phyloP scores from a whole-genome alignment of 2,797 vertebrate genomes.

The Philypnodon macrostomus region DNA sequence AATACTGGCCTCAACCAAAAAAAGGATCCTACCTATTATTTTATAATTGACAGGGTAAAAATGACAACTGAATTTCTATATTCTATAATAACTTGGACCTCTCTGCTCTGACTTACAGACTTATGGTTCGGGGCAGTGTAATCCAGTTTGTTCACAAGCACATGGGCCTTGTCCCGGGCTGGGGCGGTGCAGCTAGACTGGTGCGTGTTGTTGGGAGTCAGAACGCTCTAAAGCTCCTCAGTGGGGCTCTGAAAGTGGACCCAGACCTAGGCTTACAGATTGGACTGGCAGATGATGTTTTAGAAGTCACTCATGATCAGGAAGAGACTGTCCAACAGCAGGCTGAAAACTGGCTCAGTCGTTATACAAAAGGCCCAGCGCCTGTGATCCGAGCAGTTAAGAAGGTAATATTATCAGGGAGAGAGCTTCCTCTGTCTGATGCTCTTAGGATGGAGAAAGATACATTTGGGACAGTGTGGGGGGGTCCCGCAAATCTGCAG shows the following conservation, averaged over 20 bases:
- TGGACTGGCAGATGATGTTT: conserved; percentile 78
- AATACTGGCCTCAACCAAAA: too few species aligned
- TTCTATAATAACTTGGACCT: too few species aligned
- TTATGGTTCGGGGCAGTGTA: conserved; percentile 86
- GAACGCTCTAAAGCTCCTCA: conserved; percentile 84
- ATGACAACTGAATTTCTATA: too few species aligned
- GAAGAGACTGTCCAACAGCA: conserved; percentile 51
- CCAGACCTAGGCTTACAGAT: conserved; percentile 73
- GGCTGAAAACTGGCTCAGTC: conserved; percentile 81
- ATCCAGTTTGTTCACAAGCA: conserved; percentile 95
- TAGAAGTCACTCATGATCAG: conserved; percentile 51
- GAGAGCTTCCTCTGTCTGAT: conserved; percentile 82
- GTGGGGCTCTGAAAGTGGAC: conserved; percentile 74
- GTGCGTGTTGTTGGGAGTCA: conserved; percentile 79
- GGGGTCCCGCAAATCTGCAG: conserved; percentile 85
- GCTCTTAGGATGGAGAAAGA: conserved; percentile 86
- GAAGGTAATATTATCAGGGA: conserved; percentile 80
- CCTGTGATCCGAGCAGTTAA: conserved; percentile 85
- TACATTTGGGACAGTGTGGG: conserved; percentile 90
- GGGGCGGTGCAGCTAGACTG: conserved; percentile 88
- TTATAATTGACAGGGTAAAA: too few species aligned
- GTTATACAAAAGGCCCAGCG: conserved; percentile 76
- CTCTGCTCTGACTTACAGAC: conserved; percentile 62
- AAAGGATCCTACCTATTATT: too few species aligned
- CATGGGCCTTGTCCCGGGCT: conserved; percentile 94